These are phyloP conservation scores for Caranx melampygus DNA, from an alignment of 2,113 vertebrate genomes.

Conservation along the genomic window DNA sequence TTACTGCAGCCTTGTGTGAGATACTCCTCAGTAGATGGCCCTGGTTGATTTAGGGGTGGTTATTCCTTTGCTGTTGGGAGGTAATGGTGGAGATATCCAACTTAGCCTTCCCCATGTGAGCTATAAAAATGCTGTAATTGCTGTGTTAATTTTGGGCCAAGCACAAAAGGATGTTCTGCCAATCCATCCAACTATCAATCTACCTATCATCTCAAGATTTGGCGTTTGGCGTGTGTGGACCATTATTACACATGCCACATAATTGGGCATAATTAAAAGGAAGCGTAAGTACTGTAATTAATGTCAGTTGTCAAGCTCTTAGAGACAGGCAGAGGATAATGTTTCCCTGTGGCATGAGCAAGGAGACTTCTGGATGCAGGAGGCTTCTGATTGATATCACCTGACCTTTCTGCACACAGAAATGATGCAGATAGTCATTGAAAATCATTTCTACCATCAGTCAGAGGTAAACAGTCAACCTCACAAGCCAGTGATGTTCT, in stretches of 20 bases:
- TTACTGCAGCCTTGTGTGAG: conserved; percentile 61
- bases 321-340: conserved; percentile 73
- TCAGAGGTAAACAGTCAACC: neutral
- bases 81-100: conserved; percentile 68
- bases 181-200: conserved; percentile 83
- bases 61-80: conserved; percentile 45
- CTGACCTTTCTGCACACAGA: conserved; percentile 44
- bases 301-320: conserved; percentile 80
- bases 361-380: conserved; percentile 61
- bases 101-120: conserved; percentile 58
- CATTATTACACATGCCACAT: conserved; percentile 81
- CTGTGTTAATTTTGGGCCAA: conserved; percentile 76
- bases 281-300: conserved; percentile 83
- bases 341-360: conserved; percentile 65
- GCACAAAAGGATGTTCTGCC: conserved; percentile 76
- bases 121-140: conserved; percentile 81
- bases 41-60: conserved; percentile 64
- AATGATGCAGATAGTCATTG: conserved; percentile 29
- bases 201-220: conserved; percentile 78
- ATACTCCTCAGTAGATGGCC: conserved; percentile 43
- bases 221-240: conserved; percentile 64
- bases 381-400: conserved; percentile 61
- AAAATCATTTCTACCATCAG: neutral
- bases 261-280: conserved; percentile 84
- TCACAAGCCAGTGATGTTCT: neutral